Conservation (phyloP, 2,888 invertebrate genomes). For the Rotaria magnacalcarata region DNA sequence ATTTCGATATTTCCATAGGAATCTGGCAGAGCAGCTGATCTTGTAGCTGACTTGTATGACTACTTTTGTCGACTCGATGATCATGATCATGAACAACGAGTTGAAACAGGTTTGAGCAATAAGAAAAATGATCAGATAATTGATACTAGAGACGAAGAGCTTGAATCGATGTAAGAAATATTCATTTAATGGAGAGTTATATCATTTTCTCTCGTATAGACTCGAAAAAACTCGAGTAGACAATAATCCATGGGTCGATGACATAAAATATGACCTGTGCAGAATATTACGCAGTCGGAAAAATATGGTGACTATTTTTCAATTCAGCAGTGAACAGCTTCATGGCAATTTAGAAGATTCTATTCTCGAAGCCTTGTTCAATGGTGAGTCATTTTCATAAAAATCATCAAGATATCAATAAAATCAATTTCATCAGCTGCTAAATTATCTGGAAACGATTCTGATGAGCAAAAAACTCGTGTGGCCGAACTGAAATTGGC, state of each 20-base stretch:
- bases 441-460: not conserved
- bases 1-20: not conserved
- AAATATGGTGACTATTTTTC: not conserved
- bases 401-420: not conserved
- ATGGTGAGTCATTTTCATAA: not conserved
- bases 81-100: not conserved
- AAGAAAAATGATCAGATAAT: not conserved
- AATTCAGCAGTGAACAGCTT: not conserved
- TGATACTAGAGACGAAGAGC: not conserved
- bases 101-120: no score
- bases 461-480: not conserved
- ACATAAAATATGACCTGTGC: not conserved
- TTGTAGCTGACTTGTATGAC: not conserved
- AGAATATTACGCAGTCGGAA: not conserved
- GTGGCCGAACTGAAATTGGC: slow-evolving; percentile 20
- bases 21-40: slow-evolving; percentile 19
- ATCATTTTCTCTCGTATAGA: not conserved
- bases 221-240: not conserved
- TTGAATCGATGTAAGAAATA: not conserved
- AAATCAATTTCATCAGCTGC: not conserved
- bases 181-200: not conserved
- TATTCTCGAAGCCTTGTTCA: slow-evolving; percentile 12
- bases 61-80: not conserved
- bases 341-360: slow-evolving; percentile 30
- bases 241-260: not conserved